phyloP scores from a whole-genome alignment of 2,113 vertebrate species.

The Paramormyrops kingsleyae region DNA sequence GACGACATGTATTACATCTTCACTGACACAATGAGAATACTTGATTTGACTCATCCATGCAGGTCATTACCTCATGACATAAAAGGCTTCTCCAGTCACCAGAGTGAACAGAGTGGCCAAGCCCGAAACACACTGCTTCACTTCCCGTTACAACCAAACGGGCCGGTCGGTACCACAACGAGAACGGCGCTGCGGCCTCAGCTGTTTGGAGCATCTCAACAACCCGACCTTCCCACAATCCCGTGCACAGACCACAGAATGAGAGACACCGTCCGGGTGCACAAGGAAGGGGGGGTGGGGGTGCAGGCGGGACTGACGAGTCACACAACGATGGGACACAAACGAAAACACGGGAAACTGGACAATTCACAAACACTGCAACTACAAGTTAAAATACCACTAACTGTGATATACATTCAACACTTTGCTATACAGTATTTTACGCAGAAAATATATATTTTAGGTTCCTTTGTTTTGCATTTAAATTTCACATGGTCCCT shows the following conservation, averaged over 20 bases:
- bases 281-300: neutral
- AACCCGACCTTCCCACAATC: neutral
- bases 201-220: neutral
- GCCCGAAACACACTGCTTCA: neutral
- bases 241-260: neutral
- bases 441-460: neutral
- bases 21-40: neutral
- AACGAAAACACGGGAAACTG: neutral
- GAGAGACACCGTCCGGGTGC: neutral
- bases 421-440: neutral
- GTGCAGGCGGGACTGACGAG: neutral
- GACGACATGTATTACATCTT: conserved; percentile 7
- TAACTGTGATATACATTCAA: neutral
- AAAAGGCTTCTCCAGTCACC: neutral
- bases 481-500: neutral
- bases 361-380: neutral
- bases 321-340: neutral
- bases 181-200: neutral
- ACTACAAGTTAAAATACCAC: neutral
- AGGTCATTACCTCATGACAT: neutral
- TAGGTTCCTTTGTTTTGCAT: neutral
- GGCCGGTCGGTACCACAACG: neutral
- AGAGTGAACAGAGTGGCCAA: neutral
- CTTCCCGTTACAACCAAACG: neutral
- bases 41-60: conserved; percentile 4